Evolutionary conservation across 1,140 invertebrate species (phyloP).

Genomic region (Aphelinus atriplicis): DNA sequence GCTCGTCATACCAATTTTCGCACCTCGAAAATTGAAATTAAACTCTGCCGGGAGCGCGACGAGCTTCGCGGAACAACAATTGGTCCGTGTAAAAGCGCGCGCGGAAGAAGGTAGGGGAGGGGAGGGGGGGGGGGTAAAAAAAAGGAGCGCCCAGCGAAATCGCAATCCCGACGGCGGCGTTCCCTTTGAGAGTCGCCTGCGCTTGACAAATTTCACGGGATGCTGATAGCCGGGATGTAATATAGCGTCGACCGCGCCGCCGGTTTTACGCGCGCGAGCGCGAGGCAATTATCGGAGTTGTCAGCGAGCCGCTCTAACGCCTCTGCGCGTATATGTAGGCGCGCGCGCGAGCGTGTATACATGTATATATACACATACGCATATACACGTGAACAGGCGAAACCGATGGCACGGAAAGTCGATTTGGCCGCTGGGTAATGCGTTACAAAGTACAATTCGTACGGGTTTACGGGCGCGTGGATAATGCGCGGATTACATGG

Average conservation of each 20-base stretch:
- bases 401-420: conserved; percentile 50
- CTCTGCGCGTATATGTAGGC: conserved; percentile 55
- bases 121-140: too few species aligned
- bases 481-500: conserved; percentile 18
- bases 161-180: too few species aligned
- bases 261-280: conserved; percentile 59
- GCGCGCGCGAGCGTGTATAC: conserved; percentile 44
- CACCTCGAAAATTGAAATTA: conserved; percentile 17
- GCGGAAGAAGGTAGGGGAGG: too few species aligned
- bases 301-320: conserved; percentile 62
- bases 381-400: conserved; percentile 39
- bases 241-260: conserved; percentile 52
- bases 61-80: too few species aligned
- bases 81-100: too few species aligned
- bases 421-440: conserved; percentile 40
- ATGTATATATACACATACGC: conserved; percentile 1
- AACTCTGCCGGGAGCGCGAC: too few species aligned
- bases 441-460: conserved; percentile 59
- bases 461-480: conserved; percentile 49
- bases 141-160: too few species aligned
- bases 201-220: conserved; percentile 47
- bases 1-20: neutral
- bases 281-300: conserved; percentile 64
- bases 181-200: conserved; percentile 38
- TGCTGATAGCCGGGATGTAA: conserved; percentile 33